Conservation (phyloP, 2,888 invertebrate genomes). For the Eupelmus urozonus region DNA sequence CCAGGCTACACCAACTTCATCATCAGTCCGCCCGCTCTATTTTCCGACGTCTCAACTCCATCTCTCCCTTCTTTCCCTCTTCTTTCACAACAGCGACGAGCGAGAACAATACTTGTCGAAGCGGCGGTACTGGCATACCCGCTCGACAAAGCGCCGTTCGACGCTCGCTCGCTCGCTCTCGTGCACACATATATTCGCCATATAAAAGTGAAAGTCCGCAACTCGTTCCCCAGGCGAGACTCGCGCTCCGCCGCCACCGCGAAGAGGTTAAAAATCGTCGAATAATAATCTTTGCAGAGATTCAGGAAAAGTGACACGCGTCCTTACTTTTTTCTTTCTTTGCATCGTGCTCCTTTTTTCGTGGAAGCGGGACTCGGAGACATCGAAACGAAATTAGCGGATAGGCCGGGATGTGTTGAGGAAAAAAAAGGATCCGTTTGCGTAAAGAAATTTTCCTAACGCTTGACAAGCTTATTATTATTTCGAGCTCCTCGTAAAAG, state of each 20-base stretch:
- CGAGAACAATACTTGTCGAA: conserved; percentile 47
- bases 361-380: not conserved
- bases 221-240: conserved; percentile 20
- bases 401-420: too few relatives aligned
- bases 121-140: not conserved
- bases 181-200: conserved; percentile 21
- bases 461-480: conserved; percentile 10
- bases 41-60: not conserved
- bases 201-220: conserved; percentile 57
- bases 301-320: conserved; percentile 8
- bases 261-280: conserved; percentile 44
- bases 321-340: not conserved
- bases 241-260: not conserved
- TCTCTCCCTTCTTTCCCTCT: conserved; percentile 5
- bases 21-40: not conserved
- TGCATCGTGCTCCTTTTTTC: not conserved
- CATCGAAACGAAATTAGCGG: conserved; percentile 11
- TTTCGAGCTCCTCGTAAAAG: conserved; percentile 16
- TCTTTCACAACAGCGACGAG: conserved; percentile 32
- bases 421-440: conserved; percentile 15
- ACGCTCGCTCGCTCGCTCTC: conserved; percentile 17
- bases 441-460: conserved; percentile 32
- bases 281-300: conserved; percentile 39
- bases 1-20: too few relatives aligned
- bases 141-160: conserved; percentile 46